Evolutionary conservation across 2,797 vertebrate species (phyloP).

Genomic region (Tadarida brasiliensis): DNA sequence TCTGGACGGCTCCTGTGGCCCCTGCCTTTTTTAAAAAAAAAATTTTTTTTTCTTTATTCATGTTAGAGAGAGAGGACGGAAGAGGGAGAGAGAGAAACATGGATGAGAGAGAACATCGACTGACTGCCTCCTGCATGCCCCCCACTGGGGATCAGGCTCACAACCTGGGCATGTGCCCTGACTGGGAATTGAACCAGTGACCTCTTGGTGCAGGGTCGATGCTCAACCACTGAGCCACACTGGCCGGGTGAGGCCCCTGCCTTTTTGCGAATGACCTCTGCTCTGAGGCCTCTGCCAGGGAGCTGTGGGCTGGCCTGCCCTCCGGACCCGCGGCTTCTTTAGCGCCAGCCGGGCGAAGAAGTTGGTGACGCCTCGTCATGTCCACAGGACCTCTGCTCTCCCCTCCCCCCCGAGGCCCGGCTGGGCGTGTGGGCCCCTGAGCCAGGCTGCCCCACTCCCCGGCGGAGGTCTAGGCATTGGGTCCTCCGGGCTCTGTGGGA

Average conservation of each 20-base stretch:
- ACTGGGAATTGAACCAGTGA: too few relatives aligned
- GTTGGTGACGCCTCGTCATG: not conserved
- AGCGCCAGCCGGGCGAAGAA: not conserved
- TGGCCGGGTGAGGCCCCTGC: not conserved
- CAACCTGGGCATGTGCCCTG: too few relatives aligned
- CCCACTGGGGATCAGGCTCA: too few relatives aligned
- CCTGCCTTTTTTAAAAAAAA: too few relatives aligned
- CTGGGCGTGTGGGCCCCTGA: not conserved
- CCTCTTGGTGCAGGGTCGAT: too few relatives aligned
- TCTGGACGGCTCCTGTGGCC: not conserved
- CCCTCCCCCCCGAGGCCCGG: not conserved
- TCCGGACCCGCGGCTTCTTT: not conserved
- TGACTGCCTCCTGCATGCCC: too few relatives aligned
- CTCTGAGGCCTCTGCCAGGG: not conserved
- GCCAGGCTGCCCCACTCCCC: not conserved
- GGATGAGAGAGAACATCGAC: too few relatives aligned
- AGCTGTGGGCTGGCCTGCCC: too few relatives aligned
- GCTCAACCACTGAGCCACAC: too few relatives aligned
- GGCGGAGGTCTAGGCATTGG: not conserved
- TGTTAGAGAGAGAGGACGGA: too few relatives aligned
- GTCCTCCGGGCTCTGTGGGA: not conserved
- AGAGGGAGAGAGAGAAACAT: too few relatives aligned
- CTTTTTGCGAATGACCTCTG: not conserved
- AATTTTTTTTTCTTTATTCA: too few relatives aligned
- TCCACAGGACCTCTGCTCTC: fast-evolving